Evolutionary conservation across 2,888 invertebrate genomes (phyloP).

Genomic region (Acholoe squamosa): DNA sequence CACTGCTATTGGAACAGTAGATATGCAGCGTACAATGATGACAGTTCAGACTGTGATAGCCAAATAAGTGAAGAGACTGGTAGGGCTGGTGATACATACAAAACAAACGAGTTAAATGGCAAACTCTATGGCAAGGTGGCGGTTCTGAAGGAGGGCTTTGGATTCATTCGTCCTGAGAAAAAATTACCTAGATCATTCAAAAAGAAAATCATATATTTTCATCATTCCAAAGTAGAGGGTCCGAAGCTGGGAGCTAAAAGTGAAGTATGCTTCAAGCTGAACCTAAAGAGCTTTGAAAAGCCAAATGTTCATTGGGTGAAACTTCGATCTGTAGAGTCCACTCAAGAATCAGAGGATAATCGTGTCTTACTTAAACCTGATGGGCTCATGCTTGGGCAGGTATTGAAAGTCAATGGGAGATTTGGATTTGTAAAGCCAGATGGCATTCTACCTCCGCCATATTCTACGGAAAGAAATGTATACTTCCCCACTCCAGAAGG

Average conservation of each 20-base stretch:
- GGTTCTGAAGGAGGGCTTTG: background rate
- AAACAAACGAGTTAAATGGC: background rate
- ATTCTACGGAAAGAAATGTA: background rate
- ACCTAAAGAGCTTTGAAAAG: background rate
- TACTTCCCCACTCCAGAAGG: background rate
- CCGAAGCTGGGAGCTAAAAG: background rate
- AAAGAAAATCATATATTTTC: constrained; percentile 5
- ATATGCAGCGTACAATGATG: too few relatives aligned
- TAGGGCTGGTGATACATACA: background rate
- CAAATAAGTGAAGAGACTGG: too few relatives aligned
- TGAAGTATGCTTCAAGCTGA: background rate
- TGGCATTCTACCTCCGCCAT: background rate
- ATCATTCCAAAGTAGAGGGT: background rate
- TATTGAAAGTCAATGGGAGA: background rate
- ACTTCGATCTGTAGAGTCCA: background rate
- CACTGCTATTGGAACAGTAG: too few relatives aligned
- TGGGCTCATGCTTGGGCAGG: background rate
- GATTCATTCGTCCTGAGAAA: background rate
- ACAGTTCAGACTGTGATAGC: too few relatives aligned
- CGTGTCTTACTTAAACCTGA: background rate
- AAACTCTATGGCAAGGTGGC: background rate
- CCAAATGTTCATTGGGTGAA: background rate
- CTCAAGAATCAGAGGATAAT: background rate
- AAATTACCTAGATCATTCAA: background rate
- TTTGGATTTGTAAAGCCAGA: constrained; percentile 16